A percentile compares a stretch with the other conserved stretches of the same genome.
Evolutionary conservation across 2,888 invertebrate genomes (phyloP).

Genomic region (Platypus cylindrus): DNA sequence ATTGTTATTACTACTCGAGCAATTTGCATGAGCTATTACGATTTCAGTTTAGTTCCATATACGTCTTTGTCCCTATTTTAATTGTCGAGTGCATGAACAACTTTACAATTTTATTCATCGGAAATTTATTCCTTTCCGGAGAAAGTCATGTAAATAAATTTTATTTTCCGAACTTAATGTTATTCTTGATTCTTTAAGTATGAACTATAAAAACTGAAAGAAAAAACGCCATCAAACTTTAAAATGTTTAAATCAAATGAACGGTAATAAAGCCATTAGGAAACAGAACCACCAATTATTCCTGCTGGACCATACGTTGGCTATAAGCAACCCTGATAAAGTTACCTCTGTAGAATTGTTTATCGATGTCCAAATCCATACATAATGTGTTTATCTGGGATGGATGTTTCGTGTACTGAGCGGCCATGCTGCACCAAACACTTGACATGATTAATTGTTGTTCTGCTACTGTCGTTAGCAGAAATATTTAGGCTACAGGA

Average conservation of each 20-base stretch:
- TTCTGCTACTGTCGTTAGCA: slow-evolving; percentile 36
- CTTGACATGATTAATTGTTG: slow-evolving; percentile 38
- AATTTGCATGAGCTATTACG: slow-evolving; percentile 10
- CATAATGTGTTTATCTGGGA: slow-evolving; percentile 38
- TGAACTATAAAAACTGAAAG: too few species aligned
- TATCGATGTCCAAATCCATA: slow-evolving; percentile 35
- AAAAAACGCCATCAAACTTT: too few species aligned
- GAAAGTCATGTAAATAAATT: too few species aligned
- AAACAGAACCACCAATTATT: slow-evolving; percentile 8
- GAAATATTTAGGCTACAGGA: slow-evolving; percentile 15
- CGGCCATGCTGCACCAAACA: slow-evolving; percentile 36
- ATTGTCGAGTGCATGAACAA: too few species aligned
- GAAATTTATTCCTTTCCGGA: too few species aligned
- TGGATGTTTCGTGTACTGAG: slow-evolving; percentile 36
- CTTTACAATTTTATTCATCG: too few species aligned
- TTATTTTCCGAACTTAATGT: too few species aligned
- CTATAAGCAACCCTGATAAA: slow-evolving; percentile 28
- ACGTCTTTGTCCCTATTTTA: slow-evolving; percentile 5
- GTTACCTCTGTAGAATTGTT: slow-evolving; percentile 34
- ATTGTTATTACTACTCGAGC: slow-evolving; percentile 8
- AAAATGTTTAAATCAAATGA: too few species aligned
- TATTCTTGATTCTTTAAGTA: too few species aligned
- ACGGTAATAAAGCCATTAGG: too few species aligned
- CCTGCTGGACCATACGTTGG: slow-evolving; percentile 18
- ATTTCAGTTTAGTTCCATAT: slow-evolving; percentile 6